Percentiles rank a stretch among this genome's conserved stretches.
phyloP scores from a whole-genome alignment of 2,113 vertebrate genomes.

The Microcebus murinus region DNA sequence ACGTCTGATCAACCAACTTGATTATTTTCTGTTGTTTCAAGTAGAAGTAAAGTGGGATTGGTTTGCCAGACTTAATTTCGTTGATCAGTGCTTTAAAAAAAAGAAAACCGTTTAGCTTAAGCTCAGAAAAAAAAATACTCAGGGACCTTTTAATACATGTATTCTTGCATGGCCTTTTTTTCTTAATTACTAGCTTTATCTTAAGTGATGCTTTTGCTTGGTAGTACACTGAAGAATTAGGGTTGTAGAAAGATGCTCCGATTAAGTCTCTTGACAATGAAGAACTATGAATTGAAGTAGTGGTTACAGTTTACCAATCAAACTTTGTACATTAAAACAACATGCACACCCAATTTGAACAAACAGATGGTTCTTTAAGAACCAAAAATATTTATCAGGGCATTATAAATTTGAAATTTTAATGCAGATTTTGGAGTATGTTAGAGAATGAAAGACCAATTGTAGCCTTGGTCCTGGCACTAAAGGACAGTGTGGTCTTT shows the following conservation, averaged over 20 bases:
- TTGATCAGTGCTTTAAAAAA: neutral
- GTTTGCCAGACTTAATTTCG: neutral
- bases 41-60: neutral
- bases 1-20: accelerated
- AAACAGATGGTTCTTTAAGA: neutral
- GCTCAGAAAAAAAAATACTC: neutral
- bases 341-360: neutral
- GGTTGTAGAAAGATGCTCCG: neutral
- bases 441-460: neutral
- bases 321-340: neutral
- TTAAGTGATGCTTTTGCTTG: neutral
- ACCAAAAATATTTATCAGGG: neutral
- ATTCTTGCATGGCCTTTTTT: neutral
- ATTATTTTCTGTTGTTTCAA: neutral
- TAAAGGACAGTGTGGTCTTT: neutral
- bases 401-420: neutral
- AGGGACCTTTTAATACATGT: neutral
- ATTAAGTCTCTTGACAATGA: neutral
- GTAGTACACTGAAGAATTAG: neutral
- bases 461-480: neutral
- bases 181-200: neutral
- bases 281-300: neutral
- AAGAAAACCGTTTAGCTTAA: neutral
- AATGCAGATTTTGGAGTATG: too few species aligned
- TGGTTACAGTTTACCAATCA: neutral